Conservation (phyloP, 1,140 invertebrate genomes). For the Sycophaga agraensis region DNA sequence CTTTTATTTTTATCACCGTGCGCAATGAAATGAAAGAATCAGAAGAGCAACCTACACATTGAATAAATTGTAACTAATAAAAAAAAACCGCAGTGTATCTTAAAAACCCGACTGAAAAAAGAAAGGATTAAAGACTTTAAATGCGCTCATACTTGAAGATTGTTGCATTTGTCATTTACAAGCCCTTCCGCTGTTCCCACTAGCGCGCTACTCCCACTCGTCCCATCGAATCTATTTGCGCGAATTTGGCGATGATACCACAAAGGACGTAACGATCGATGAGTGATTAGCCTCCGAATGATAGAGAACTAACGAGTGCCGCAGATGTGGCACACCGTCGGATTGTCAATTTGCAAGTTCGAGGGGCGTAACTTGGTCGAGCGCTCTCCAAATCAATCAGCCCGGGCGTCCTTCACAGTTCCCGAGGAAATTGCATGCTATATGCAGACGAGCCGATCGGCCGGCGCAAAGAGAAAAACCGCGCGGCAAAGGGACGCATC, state of each 20-base stretch:
- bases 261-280: too few species aligned
- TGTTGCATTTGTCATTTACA: too few species aligned
- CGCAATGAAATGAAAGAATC: conserved; percentile 38
- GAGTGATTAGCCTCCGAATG: too few species aligned
- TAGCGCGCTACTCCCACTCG: too few species aligned
- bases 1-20: conserved; percentile 40
- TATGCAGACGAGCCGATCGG: conserved; percentile 13
- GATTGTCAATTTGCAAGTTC: conserved; percentile 48
- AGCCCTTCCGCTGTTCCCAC: too few species aligned
- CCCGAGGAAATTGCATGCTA: conserved; percentile 32
- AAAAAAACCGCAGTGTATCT: conserved; percentile 46
- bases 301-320: too few species aligned
- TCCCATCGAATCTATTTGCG: too few species aligned
- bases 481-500: too few species aligned
- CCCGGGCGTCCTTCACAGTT: conserved; percentile 30
- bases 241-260: too few species aligned
- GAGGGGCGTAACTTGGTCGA: conserved; percentile 36
- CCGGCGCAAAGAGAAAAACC: too few species aligned
- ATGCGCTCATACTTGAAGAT: conserved; percentile 35
- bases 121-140: conserved; percentile 49
- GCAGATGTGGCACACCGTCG: too few species aligned
- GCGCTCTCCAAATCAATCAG: conserved; percentile 34
- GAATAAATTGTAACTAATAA: conserved; percentile 43
- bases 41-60: conserved; percentile 36
- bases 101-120: conserved; percentile 46